Evolutionary conservation across 2,888 invertebrate species (phyloP), one percentile per base, ranked within the genome.

Genomic region (Drosophila barbarae): DNA sequence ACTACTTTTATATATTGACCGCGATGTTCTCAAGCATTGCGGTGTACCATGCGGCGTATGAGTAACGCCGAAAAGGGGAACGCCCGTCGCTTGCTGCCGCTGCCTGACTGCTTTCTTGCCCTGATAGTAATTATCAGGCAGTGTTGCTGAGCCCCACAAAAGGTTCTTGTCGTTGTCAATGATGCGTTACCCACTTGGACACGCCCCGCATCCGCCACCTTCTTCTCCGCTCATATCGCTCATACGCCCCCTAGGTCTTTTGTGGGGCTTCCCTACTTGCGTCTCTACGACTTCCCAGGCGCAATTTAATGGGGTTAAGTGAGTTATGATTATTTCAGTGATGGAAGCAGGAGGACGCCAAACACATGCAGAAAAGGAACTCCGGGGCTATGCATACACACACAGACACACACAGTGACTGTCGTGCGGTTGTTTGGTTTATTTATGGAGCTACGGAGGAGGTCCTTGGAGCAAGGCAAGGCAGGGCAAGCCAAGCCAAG

Each of bases 291-390:
- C 59, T 32, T 44, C 23, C 36, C 51, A 9, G 44, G 18, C 58
- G 58, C 64, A 68, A 68, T 59, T 65, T 77, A 79, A 79, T 79
- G 73, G 75, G 78, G 78, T 79, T 79, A 79, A 79, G 74, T 79
- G 76, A 71, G 69, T 73, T 77, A 74, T 76, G 76, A 76, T 79
- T 76, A 77, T 76, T 75, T 75, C 41, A 69, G 56, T 39, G 56
- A 60, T 60, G 47, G 56, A 47, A 38, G 35, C 39, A 44, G 38
- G 3, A 35, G 44, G 56, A 41, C 32, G 44, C 23, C 39, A 10
- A 46, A 32, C 59, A 46, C 59, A 59, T 59, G 56, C 56, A 56
- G 56, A 38, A 57, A 56, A 68, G 59, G 36, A 66, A 44, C 52
- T 51, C 47, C 18, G 41, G 28, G 55, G 36, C 49, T 34, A 50